Evolutionary conservation across 2,113 vertebrate species (phyloP), one percentile per base, ranked within the genome.

Genomic region (Nematolebias whitei): DNA sequence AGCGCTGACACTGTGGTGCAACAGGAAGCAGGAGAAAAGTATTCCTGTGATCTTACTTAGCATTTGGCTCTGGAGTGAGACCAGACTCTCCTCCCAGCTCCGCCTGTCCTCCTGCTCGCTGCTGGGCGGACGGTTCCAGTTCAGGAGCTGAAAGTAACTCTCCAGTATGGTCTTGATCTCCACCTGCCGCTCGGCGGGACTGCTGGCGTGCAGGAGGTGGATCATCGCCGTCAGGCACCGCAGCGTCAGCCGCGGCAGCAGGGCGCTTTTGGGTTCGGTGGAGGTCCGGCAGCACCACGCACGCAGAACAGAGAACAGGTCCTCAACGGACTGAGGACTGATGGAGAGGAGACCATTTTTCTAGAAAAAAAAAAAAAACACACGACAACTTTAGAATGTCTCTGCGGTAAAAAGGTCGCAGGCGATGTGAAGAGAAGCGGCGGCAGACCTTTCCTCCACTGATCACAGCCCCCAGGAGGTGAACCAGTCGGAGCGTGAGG

Each of bases 21-120:
- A n/a, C n/a, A 7, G 26, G 26, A 3, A 29, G 26, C 26, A 29
- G 26, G 26, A 29, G 3, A n/a, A n/a, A n/a, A n/a, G n/a, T n/a
- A n/a, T n/a, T n/a, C n/a, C n/a, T n/a, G n/a, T n/a, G n/a, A n/a
- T 78, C 94, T 74, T 93, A 99, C 97, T 95, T 12, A 99, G 80
- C 97, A 99, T 98, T 84, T 93, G 92, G 68, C 95, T 94, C 6
- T 95, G 91, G 8, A 97, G 93, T 12, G 83, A 45, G 26, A 98
- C 63, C 22, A 95, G 91, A 14, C 84, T 92, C 3, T 95, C 94
- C 63, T 95, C 94, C 91, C 92, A 93, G 71, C 0, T 86, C 60
- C 68, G 78, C 24, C 44, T 82, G 32, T 88, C 72, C 4, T 41
- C 76, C 68, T 65, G 68, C 32, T 51, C 85, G 16, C 0, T 79